Percentiles rank a stretch among this genome's conserved stretches.
These are phyloP conservation scores for Sylvilagus floridanus DNA, from an alignment of 2,797 vertebrate species.

Conservation along the genomic window DNA sequence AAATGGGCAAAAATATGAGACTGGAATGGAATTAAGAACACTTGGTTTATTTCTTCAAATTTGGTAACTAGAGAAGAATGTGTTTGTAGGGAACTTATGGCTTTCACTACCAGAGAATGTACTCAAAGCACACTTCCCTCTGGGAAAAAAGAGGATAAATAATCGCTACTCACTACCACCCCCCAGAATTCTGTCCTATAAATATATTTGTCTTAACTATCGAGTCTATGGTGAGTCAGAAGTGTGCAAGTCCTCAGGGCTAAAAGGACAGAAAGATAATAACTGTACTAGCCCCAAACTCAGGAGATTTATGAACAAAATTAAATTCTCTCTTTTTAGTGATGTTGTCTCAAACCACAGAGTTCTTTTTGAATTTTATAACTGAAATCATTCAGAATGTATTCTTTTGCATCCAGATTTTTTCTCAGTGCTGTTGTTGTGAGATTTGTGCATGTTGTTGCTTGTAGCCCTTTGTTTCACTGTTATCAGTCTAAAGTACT, in stretches of 20 bases:
- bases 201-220: not conserved
- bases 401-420: not conserved
- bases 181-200: not conserved
- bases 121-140: accelerated
- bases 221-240: not conserved
- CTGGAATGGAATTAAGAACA: not conserved
- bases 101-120: not conserved
- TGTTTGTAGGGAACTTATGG: accelerated
- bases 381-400: not conserved
- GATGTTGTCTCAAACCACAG: not conserved
- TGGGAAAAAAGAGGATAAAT: not conserved
- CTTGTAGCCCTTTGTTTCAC: not conserved
- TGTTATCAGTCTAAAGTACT: not conserved
- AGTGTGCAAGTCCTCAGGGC: not conserved
- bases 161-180: accelerated
- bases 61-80: not conserved
- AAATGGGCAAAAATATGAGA: too few species aligned
- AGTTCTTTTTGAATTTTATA: not conserved
- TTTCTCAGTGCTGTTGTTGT: not conserved
- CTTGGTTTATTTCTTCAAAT: not conserved
- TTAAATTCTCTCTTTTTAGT: not conserved
- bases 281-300: not conserved
- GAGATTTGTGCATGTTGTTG: not conserved
- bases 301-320: not conserved
- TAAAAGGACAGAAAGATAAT: not conserved